Conservation (phyloP, 1,140 invertebrate genomes). For the Rhopalosiphum maidis region DNA sequence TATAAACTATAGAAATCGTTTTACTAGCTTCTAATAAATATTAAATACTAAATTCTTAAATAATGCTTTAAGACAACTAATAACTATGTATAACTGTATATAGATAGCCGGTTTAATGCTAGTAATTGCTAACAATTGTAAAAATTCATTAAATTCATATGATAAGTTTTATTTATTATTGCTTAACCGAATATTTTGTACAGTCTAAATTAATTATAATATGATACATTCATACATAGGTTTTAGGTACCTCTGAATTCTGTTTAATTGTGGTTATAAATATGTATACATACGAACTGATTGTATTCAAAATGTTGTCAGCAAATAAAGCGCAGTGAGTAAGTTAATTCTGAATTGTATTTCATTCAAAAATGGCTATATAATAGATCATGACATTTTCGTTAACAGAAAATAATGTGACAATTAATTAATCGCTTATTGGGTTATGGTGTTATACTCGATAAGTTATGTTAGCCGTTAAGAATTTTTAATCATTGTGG, state of each 20-base stretch:
- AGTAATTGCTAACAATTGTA: background rate
- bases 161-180: background rate
- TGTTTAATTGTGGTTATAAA: no score
- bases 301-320: no score
- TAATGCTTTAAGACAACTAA: background rate
- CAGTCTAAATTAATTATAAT: background rate
- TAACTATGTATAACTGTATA: background rate
- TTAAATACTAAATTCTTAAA: background rate
- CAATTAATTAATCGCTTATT: no score
- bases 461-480: no score
- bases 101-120: background rate
- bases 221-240: background rate
- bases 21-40: background rate
- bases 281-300: no score
- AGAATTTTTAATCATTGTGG: background rate
- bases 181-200: background rate
- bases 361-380: no score
- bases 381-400: no score
- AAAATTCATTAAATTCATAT: background rate
- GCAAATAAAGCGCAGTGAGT: no score
- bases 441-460: no score
- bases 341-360: no score
- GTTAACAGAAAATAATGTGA: no score
- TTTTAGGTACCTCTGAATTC: no score
- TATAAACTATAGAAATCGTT: background rate